These are phyloP conservation scores for Pelvicachromis taeniatus DNA, from an alignment of 2,113 vertebrate species.

Conservation along the genomic window DNA sequence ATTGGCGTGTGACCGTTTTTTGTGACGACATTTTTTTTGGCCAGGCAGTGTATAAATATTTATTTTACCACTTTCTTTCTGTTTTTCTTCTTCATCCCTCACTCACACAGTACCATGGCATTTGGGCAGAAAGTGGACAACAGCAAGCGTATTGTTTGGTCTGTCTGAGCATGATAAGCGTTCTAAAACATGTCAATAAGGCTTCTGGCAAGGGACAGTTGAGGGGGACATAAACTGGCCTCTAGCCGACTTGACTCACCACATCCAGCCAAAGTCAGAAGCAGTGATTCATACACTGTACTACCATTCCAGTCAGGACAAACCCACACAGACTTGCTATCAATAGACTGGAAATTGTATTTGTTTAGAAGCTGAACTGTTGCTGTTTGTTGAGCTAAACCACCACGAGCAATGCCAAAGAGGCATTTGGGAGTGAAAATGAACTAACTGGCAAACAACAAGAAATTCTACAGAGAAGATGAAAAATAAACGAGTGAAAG, in stretches of 20 bases:
- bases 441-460: not conserved
- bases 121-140: not conserved
- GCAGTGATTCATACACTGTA: not conserved
- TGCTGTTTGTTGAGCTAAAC: slow-evolving; percentile 19
- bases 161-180: slow-evolving; percentile 42
- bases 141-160: not conserved
- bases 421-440: not conserved
- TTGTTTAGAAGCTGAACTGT: not conserved
- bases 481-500: not conserved
- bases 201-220: slow-evolving; percentile 4
- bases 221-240: not conserved
- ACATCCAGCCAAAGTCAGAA: not conserved
- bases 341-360: not conserved
- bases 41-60: no score
- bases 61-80: not conserved
- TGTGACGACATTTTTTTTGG: no score
- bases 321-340: not conserved
- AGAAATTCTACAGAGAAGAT: not conserved
- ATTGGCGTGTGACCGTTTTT: no score
- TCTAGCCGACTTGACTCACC: not conserved
- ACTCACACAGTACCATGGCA: not conserved
- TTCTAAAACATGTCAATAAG: slow-evolving; percentile 24
- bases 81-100: not conserved
- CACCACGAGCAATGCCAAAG: not conserved
- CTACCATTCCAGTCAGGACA: not conserved